phyloP scores from a whole-genome alignment of 1,140 invertebrate species.

The Asbolus verrucosus region DNA sequence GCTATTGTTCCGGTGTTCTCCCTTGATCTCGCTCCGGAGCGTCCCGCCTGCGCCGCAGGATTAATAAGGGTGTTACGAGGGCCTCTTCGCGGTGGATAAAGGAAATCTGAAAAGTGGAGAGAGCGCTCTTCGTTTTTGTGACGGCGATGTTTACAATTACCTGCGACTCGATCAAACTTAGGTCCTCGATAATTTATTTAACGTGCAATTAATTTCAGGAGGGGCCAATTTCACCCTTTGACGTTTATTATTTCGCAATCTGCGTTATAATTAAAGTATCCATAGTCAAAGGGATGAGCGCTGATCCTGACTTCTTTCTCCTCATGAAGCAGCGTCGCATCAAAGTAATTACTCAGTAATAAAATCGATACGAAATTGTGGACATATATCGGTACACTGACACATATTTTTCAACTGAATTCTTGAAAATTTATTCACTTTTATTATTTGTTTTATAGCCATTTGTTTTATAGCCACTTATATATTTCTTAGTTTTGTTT shows the following conservation, averaged over 20 bases:
- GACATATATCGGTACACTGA: too few species aligned
- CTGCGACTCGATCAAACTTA: neutral
- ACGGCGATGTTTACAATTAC: conserved; percentile 36
- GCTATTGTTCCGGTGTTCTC: conserved; percentile 8
- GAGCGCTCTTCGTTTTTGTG: neutral
- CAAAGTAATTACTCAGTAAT: too few species aligned
- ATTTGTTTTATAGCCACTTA: too few species aligned
- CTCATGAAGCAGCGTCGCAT: too few species aligned
- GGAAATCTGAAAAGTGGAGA: conserved; percentile 29
- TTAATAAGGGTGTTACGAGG: conserved; percentile 22
- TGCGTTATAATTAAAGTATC: neutral
- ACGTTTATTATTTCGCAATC: conserved; percentile 14
- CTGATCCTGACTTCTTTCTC: too few species aligned
- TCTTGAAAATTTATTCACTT: too few species aligned
- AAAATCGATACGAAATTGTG: too few species aligned
- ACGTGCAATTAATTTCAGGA: conserved; percentile 12
- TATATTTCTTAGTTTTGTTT: too few species aligned
- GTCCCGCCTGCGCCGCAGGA: conserved; percentile 14
- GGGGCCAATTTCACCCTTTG: neutral
- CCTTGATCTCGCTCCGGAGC: neutral
- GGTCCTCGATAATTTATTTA: conserved; percentile 14
- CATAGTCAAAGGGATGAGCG: too few species aligned
- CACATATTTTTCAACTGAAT: too few species aligned
- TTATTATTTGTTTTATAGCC: too few species aligned
- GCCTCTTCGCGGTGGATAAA: conserved; percentile 19